phyloP scores from a whole-genome alignment of 2,113 vertebrate genomes.

The Hippopotamus amphibius region DNA sequence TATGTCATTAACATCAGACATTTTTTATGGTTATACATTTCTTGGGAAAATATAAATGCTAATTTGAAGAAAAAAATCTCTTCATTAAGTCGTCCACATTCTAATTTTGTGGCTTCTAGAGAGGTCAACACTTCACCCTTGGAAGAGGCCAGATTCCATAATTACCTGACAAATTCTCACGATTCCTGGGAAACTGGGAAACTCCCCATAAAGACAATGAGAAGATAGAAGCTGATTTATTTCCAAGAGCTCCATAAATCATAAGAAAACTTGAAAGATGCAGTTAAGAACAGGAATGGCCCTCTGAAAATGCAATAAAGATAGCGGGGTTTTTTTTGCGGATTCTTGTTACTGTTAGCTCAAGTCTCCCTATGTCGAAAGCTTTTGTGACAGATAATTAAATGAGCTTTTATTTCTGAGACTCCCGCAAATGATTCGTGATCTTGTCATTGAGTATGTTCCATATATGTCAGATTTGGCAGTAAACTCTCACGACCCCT shows the following conservation, averaged over 20 bases:
- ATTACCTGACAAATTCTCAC: constrained; percentile 46
- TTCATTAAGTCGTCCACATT: constrained; percentile 17
- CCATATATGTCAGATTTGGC: neutral
- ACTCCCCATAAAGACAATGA: neutral
- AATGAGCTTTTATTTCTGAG: constrained; percentile 20
- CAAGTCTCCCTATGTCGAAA: neutral
- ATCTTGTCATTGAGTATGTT: neutral
- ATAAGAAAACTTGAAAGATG: constrained; percentile 42
- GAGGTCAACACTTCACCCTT: neutral
- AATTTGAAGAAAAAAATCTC: neutral
- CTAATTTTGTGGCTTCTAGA: neutral
- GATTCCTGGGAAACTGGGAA: neutral
- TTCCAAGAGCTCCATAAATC: constrained; percentile 35
- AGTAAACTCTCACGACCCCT: neutral
- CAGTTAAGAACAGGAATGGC: constrained; percentile 38
- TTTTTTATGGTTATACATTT: constrained; percentile 32
- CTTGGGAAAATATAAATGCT: constrained; percentile 39
- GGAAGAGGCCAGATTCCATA: neutral
- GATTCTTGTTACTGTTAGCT: constrained; percentile 29
- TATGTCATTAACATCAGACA: neutral
- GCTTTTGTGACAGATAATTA: neutral
- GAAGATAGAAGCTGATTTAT: constrained; percentile 14
- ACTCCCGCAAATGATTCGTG: neutral
- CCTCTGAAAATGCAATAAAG: constrained; percentile 19
- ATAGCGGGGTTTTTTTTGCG: neutral